phyloP scores from a whole-genome alignment of 2,113 vertebrate species.

The Orycteropus afer region DNA sequence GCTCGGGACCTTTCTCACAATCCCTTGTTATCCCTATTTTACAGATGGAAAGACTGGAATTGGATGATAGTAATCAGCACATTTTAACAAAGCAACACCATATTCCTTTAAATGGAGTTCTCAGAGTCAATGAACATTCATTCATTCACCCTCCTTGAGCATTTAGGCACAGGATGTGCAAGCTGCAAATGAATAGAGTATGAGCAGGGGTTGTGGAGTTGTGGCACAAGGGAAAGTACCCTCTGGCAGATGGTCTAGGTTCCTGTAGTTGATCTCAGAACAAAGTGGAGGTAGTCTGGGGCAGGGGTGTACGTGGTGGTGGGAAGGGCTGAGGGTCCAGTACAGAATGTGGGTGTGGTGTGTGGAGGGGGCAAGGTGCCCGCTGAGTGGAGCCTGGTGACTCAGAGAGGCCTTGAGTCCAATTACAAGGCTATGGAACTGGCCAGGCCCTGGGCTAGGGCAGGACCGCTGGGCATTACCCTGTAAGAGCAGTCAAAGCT shows the following conservation, averaged over 20 bases:
- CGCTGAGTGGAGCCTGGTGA: rapidly evolving
- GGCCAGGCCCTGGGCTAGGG: neutral
- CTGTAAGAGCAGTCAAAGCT: neutral
- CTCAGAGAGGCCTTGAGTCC: neutral
- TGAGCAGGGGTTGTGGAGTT: neutral
- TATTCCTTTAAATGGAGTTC: neutral
- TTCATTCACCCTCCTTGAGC: neutral
- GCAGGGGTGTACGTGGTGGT: neutral
- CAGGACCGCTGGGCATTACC: neutral
- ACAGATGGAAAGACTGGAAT: neutral
- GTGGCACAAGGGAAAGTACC: neutral
- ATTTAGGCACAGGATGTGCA: rapidly evolving
- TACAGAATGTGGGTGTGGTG: too few relatives aligned
- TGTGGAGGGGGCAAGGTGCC: rapidly evolving
- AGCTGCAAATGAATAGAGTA: neutral
- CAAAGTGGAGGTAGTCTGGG: neutral
- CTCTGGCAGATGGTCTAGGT: too few relatives aligned
- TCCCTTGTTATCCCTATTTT: neutral
- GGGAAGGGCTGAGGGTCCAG: neutral
- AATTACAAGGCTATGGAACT: neutral
- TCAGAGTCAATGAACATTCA: neutral
- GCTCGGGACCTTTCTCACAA: neutral
- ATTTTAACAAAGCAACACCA: neutral
- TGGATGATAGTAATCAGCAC: rapidly evolving
- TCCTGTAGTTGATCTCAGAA: neutral